phyloP scores from a whole-genome alignment of 1,140 invertebrate species.

The Lineus longissimus region DNA sequence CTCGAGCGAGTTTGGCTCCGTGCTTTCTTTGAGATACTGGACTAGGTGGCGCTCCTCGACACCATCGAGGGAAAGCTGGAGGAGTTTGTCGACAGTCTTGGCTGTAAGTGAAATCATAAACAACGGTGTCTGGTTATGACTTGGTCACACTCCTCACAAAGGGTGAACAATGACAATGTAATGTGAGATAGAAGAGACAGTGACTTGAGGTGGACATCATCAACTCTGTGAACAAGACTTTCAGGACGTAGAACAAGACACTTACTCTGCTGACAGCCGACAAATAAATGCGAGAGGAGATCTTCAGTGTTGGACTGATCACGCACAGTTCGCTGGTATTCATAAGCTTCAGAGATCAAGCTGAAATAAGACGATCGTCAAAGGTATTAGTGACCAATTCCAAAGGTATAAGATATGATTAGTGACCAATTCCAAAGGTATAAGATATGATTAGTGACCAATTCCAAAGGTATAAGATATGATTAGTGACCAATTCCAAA shows the following conservation, averaged over 20 bases:
- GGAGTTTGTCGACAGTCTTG: constrained; percentile 56
- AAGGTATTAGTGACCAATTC: too few relatives aligned
- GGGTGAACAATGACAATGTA: too few relatives aligned
- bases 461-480: too few relatives aligned
- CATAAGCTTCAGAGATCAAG: constrained; percentile 60
- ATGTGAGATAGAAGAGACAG: not conserved
- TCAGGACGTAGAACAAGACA: too few relatives aligned
- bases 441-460: too few relatives aligned
- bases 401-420: too few relatives aligned
- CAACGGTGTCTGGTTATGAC: not conserved
- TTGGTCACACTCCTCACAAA: not conserved
- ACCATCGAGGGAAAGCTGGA: constrained; percentile 57
- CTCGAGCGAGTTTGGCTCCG: constrained; percentile 54
- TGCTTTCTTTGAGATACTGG: constrained; percentile 56
- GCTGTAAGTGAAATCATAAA: constrained; percentile 32
- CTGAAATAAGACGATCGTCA: constrained; percentile 27
- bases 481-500: too few relatives aligned
- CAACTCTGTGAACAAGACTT: too few relatives aligned
- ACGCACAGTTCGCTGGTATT: constrained; percentile 54
- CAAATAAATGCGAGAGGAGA: constrained; percentile 53
- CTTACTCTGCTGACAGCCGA: constrained; percentile 51
- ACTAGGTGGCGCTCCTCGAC: constrained; percentile 60
- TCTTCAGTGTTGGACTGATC: constrained; percentile 46
- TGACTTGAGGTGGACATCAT: not conserved
- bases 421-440: too few relatives aligned